Conservation (phyloP, 2,888 invertebrate genomes). For the Drosophila sordidula region DNA sequence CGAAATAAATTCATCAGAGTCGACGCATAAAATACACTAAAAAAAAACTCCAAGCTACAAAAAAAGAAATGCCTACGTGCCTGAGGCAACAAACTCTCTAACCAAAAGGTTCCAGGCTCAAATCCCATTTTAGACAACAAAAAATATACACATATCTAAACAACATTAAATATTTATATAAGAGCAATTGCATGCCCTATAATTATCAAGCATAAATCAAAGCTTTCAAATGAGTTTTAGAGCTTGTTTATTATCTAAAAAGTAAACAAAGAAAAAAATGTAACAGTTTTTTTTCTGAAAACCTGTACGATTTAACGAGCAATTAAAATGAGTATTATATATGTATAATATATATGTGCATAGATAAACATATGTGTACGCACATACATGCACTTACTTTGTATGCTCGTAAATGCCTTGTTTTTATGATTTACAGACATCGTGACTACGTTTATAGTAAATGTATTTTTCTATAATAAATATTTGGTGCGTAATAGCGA, state of each 20-base stretch:
- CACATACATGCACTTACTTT: neutral
- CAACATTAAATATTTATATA: conserved; percentile 24
- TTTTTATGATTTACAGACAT: conserved; percentile 36
- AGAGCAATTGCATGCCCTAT: conserved; percentile 10
- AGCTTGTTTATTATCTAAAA: neutral
- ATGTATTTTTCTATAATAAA: conserved; percentile 40
- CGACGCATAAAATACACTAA: conserved; percentile 36
- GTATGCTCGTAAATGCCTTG: conserved; percentile 17
- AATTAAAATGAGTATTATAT: conserved; percentile 22
- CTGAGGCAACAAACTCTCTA: neutral
- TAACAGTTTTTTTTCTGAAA: conserved; percentile 7
- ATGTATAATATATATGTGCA: conserved; percentile 1
- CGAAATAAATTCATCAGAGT: conserved; percentile 8
- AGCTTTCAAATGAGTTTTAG: conserved; percentile 10
- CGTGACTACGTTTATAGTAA: conserved; percentile 43
- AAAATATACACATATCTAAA: neutral
- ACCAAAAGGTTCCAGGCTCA: too few relatives aligned
- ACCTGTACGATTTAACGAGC: conserved; percentile 10
- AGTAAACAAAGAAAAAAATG: conserved; percentile 5
- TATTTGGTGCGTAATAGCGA: conserved; percentile 62
- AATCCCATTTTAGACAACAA: too few relatives aligned
- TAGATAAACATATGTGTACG: neutral
- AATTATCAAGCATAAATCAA: conserved; percentile 32
- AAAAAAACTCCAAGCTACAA: neutral
- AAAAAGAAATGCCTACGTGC: neutral